A percentile compares a stretch with the other conserved stretches of the same genome.
These are phyloP conservation scores for Temnothorax nylanderi DNA, from an alignment of 1,140 invertebrate genomes.

Conservation along the genomic window DNA sequence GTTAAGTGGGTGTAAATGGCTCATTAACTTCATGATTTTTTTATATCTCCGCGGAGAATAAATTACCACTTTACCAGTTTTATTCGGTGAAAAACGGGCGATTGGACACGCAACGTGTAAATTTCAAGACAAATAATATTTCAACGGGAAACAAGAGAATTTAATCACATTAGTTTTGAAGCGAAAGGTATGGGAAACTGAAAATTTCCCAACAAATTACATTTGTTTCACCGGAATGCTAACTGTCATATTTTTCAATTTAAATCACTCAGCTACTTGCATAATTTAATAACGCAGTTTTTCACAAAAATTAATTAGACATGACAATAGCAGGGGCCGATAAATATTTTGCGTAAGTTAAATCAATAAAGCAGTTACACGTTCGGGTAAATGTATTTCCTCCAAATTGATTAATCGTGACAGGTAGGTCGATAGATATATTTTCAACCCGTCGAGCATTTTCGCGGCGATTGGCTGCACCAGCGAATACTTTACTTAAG, in stretches of 20 bases:
- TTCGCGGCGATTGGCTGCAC: constrained; percentile 46
- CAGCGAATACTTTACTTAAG: constrained; percentile 57
- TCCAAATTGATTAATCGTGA: constrained; percentile 56
- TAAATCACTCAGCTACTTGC: constrained; percentile 9
- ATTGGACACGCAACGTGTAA: neutral
- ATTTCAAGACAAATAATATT: neutral
- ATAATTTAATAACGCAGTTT: neutral
- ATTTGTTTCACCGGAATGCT: neutral
- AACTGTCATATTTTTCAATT: neutral
- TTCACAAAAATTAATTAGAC: constrained; percentile 32
- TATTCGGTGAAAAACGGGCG: neutral
- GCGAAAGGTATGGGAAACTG: neutral
- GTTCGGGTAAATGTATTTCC: constrained; percentile 50
- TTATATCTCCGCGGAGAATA: neutral
- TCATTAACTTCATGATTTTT: constrained; percentile 31
- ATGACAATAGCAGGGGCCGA: constrained; percentile 7
- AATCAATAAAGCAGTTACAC: constrained; percentile 39
- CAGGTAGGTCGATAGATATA: constrained; percentile 30
- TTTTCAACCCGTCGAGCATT: constrained; percentile 39
- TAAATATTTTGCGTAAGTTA: constrained; percentile 47
- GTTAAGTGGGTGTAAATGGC: constrained; percentile 34
- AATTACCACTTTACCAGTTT: neutral
- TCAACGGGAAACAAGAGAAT: neutral
- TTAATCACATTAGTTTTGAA: neutral
- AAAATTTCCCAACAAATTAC: constrained; percentile 26